Percentiles rank a stretch among this genome's conserved stretches.
phyloP scores from a whole-genome alignment of 2,797 vertebrate species.

The Lepus oiostolus region DNA sequence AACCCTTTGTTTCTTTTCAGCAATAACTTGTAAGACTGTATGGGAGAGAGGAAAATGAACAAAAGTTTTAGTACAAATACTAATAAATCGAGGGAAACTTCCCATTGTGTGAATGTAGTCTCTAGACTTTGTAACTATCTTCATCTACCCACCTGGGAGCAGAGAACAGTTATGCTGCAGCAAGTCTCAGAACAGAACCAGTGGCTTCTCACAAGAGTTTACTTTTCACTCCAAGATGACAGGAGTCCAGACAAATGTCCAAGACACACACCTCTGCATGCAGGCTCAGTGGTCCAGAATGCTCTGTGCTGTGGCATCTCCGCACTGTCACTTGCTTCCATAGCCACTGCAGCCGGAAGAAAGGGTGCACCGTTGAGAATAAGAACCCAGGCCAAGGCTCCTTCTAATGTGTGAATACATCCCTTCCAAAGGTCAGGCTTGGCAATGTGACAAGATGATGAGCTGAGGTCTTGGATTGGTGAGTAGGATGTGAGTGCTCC shows the following conservation, averaged over 20 bases:
- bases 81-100: not conserved
- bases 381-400: not conserved
- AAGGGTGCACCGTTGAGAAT: fast-evolving
- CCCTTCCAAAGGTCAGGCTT: not conserved
- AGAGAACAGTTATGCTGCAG: not conserved
- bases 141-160: not conserved
- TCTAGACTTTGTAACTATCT: not conserved
- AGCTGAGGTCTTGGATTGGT: not conserved
- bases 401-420: not conserved
- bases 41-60: not conserved
- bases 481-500: not conserved
- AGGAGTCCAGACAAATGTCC: not conserved
- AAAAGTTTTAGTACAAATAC: not conserved
- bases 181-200: not conserved
- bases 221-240: not conserved
- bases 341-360: not conserved
- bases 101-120: not conserved
- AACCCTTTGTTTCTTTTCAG: not conserved
- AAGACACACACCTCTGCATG: not conserved
- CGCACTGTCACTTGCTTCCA: not conserved
- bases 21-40: not conserved
- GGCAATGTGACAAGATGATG: not conserved
- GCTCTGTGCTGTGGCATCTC: fast-evolving
- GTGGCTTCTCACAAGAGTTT: not conserved
- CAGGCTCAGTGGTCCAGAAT: not conserved